Evolutionary conservation across 1,140 invertebrate species (phyloP), one percentile per base, ranked within the genome.

Genomic region (Aphidius gifuensis): DNA sequence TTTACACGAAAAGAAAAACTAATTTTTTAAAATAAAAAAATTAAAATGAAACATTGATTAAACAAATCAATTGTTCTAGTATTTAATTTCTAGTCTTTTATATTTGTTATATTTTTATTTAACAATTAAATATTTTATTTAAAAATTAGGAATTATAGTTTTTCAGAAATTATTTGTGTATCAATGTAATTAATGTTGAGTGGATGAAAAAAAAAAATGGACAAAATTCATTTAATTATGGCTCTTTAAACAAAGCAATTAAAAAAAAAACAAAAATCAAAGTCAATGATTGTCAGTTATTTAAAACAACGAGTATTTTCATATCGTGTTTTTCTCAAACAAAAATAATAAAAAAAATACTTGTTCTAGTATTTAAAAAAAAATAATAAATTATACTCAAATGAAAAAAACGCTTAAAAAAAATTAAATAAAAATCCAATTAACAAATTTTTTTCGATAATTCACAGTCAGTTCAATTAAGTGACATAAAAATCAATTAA

Each of bases 221-320:
- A 53, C 32, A 16, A 32, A 32, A 32, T 4, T 32, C 23, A 32
- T 32, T 32, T 32, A 32, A 32, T 32, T 32, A 32, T 32, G 23
- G 23, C 23, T 32, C 23, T 32, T 32, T 32, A 32, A 32, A 32
- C 23, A 32, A 32, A 32, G 23, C 32, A 40, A n/a, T 11, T 40
- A 39, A 54, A 54, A 3, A 49, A 49, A 54, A 40, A 32, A 32
- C 23, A 32, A 32, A 40, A 11, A 54, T 11, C 32, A 11, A 38
- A 54, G 38, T 54, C 51, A 54, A 54, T 54, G 51, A 40, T 54
- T 21, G 7, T 54, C 6, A 54, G 42, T 6, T 46, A 38, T 64
- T 64, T 46, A 58, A 49, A 55, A 61, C 48, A 39, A 45, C 40
- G 50, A 54, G 62, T 61, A 66, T 64, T 66, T 63, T 64, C 61